A percentile compares a stretch with the other conserved stretches of the same genome.
Evolutionary conservation across 2,113 vertebrate species (phyloP).

Genomic region (Dasyornis broadbenti): DNA sequence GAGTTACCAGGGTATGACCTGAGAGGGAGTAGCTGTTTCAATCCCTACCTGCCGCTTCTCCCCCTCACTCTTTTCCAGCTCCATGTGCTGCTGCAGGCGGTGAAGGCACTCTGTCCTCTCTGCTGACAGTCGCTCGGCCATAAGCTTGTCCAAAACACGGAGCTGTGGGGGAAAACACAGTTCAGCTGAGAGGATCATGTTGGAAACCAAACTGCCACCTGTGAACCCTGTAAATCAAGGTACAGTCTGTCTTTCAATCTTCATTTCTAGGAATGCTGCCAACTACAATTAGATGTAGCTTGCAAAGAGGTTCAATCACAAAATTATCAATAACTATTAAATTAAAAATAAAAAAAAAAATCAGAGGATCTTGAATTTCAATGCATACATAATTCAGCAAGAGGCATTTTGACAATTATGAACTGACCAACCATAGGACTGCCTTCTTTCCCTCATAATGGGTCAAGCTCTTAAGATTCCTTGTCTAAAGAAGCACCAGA

Average conservation of each 20-base stretch:
- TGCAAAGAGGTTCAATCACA: neutral
- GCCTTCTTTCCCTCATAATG: neutral
- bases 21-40: neutral
- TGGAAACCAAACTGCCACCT: neutral
- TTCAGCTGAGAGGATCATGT: neutral
- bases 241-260: neutral
- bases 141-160: slow-evolving; percentile 88
- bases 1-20: neutral
- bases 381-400: neutral
- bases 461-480: neutral
- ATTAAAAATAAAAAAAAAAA: neutral
- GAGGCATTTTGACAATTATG: neutral
- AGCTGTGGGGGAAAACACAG: slow-evolving; percentile 69
- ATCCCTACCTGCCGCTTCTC: slow-evolving; percentile 85
- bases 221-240: neutral
- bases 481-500: neutral
- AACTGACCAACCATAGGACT: neutral
- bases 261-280: neutral
- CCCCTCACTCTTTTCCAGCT: slow-evolving; percentile 77
- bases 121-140: slow-evolving; percentile 85
- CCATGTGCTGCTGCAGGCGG: slow-evolving; percentile 81
- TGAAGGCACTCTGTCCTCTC: slow-evolving; percentile 87
- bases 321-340: neutral
- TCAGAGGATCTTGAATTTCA: neutral
- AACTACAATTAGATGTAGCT: neutral